phyloP scores from a whole-genome alignment of 1,140 invertebrate genomes.

The Lucilia cuprina region DNA sequence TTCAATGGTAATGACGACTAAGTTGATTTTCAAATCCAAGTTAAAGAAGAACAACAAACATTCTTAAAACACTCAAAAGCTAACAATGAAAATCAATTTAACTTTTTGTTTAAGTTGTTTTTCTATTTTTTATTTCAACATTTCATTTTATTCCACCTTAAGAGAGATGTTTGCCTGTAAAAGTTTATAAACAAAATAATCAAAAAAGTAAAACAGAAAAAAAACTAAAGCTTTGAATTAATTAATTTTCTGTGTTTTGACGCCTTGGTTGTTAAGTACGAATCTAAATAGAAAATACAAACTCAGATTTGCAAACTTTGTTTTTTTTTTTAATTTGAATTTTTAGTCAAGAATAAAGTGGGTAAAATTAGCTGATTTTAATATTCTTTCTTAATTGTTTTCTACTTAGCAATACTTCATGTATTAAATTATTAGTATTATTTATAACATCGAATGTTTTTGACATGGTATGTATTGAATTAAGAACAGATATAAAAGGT shows the following conservation, averaged over 20 bases:
- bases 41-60: neutral
- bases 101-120: conserved; percentile 27
- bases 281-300: neutral
- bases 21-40: conserved; percentile 14
- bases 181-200: neutral
- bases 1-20: neutral
- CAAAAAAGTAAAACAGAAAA: conserved; percentile 6
- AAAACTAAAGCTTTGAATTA: conserved; percentile 13
- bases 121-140: neutral
- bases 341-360: neutral
- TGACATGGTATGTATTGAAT: neutral
- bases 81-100: conserved; percentile 35
- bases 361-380: neutral
- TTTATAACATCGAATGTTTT: neutral
- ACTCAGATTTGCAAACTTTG: neutral
- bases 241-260: conserved; percentile 35
- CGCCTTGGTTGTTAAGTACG: neutral
- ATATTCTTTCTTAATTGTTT: neutral
- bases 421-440: neutral
- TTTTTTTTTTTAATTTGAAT: neutral
- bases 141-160: neutral
- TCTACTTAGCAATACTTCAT: neutral
- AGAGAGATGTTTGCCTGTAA: neutral
- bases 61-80: conserved; percentile 27
- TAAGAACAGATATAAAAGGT: no score